These are phyloP conservation scores for Naja naja DNA, from an alignment of 2,113 vertebrate genomes.

Conservation along the genomic window DNA sequence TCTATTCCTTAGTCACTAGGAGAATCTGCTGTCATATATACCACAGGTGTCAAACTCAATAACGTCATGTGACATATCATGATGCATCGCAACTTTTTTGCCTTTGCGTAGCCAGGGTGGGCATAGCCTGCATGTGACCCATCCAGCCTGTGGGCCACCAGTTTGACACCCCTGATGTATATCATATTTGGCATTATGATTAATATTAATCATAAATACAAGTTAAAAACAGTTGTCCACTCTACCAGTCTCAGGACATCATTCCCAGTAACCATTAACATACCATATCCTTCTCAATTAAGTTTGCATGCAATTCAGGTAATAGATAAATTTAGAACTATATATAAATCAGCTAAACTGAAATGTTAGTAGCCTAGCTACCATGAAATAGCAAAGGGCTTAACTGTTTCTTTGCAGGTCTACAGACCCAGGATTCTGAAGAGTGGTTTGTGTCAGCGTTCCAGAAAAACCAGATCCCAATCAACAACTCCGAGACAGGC, in stretches of 20 bases:
- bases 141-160: no score
- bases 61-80: no score
- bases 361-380: not conserved
- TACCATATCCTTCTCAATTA: rapidly evolving
- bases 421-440: not conserved
- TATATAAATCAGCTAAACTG: not conserved
- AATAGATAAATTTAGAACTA: constrained; percentile 4
- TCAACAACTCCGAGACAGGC: no score
- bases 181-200: not conserved
- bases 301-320: not conserved
- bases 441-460: not conserved
- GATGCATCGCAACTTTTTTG: no score
- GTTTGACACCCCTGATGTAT: no score
- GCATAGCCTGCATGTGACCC: rapidly evolving
- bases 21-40: constrained; percentile 5
- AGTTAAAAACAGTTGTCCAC: not conserved
- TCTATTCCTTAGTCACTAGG: not conserved
- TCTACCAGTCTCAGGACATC: not conserved
- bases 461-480: no score
- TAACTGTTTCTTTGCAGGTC: not conserved
- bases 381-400: not conserved
- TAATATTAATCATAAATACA: not conserved
- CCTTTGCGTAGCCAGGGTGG: no score
- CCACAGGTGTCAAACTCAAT: not conserved
- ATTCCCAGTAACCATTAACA: constrained; percentile 12